Evolutionary conservation across 2,888 invertebrate genomes (phyloP).

Genomic region (Schrankia costaestrigalis): DNA sequence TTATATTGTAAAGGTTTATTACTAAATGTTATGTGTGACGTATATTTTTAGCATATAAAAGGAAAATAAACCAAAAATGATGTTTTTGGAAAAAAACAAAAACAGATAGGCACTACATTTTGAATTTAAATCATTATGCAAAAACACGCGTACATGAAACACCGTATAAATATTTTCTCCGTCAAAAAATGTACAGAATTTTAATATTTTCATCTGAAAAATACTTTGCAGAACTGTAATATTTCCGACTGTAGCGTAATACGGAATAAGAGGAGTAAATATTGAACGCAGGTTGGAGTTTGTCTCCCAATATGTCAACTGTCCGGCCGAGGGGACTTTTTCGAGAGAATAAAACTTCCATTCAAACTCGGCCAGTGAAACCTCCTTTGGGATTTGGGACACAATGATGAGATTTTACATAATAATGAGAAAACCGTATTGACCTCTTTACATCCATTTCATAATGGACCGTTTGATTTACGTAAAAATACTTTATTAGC

Average conservation of each 20-base stretch:
- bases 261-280: conserved; percentile 50
- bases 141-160: too few species aligned
- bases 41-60: too few species aligned
- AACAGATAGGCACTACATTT: too few species aligned
- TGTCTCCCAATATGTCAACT: conserved; percentile 65
- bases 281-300: conserved; percentile 58
- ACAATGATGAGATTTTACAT: conserved; percentile 67
- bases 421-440: conserved; percentile 53
- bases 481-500: conserved; percentile 1
- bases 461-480: conserved; percentile 15
- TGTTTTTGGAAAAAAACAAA: too few species aligned
- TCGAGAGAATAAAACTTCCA: conserved; percentile 45
- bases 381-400: conserved; percentile 50
- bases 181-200: conserved; percentile 16
- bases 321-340: conserved; percentile 43
- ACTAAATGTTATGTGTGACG: too few species aligned
- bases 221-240: conserved; percentile 28
- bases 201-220: conserved; percentile 18
- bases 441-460: conserved; percentile 33
- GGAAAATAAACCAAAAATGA: too few species aligned
- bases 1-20: too few species aligned
- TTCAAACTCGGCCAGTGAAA: conserved; percentile 42
- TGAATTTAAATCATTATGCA: too few species aligned
- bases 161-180: too few species aligned
- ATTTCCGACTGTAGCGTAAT: conserved; percentile 26